phyloP scores from a whole-genome alignment of 2,888 invertebrate genomes.

The Escarpia spicata region DNA sequence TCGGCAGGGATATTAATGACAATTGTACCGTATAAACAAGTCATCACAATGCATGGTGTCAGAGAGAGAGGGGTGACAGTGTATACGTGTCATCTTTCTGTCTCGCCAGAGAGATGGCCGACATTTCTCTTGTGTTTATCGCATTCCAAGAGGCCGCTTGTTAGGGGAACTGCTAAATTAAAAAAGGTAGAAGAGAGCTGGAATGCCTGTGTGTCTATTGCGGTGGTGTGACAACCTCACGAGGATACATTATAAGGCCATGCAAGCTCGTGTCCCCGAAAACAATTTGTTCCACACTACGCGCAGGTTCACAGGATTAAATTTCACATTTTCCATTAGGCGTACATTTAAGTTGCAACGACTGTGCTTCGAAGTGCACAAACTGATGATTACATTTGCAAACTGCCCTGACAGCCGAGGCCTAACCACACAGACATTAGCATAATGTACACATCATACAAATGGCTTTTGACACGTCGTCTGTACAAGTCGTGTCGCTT shows the following conservation, averaged over 20 bases:
- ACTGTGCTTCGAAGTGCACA: not conserved
- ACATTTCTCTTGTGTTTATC: not conserved
- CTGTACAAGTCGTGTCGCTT: not conserved
- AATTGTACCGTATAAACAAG: not conserved
- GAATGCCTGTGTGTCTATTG: not conserved
- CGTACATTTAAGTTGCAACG: not conserved
- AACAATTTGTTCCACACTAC: not conserved
- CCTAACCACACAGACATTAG: not conserved
- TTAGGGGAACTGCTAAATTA: not conserved
- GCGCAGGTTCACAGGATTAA: not conserved
- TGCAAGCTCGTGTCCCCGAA: not conserved
- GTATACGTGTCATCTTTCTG: not conserved
- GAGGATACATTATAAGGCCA: not conserved
- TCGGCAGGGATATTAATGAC: not conserved
- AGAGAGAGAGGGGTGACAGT: not conserved
- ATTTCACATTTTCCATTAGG: not conserved
- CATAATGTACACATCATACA: not conserved
- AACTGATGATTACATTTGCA: not conserved
- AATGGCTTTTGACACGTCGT: not conserved
- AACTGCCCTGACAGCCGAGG: not conserved
- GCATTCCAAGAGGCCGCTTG: not conserved
- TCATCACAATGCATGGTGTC: not conserved
- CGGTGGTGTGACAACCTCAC: not conserved
- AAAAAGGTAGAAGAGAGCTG: not conserved
- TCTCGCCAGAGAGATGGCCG: not conserved